phyloP scores from a whole-genome alignment of 2,797 vertebrate species.

The Loriculus beryllinus region DNA sequence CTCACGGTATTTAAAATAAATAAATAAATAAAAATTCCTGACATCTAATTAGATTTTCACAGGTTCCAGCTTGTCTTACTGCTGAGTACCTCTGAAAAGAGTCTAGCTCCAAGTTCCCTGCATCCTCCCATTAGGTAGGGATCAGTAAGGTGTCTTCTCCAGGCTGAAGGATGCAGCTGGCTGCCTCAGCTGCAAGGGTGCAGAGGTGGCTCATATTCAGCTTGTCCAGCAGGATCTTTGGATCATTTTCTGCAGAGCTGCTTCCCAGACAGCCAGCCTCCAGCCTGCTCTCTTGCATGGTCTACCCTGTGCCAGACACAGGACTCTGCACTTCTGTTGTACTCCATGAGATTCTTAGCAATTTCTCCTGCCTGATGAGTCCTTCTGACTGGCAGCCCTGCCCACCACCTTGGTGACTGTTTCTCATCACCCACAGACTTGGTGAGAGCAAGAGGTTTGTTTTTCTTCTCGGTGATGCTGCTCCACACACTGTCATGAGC shows the following conservation, averaged over 20 bases:
- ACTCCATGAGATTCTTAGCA: rapidly evolving
- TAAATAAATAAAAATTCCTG: neutral
- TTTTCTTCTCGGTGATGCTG: neutral
- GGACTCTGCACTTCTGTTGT: neutral
- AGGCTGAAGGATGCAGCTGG: neutral
- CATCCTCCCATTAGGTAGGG: neutral
- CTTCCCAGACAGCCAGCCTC: neutral
- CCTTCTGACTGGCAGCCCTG: neutral
- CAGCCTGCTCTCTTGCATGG: neutral
- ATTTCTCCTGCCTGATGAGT: neutral
- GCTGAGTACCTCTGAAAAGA: neutral
- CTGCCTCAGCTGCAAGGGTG: neutral
- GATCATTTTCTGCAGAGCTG: neutral
- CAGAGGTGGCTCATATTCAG: neutral
- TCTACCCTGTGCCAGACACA: neutral
- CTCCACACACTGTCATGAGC: neutral
- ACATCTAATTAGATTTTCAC: neutral
- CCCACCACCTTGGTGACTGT: neutral
- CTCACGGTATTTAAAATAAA: neutral
- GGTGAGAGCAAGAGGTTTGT: neutral
- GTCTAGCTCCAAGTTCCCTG: neutral
- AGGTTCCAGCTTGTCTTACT: neutral
- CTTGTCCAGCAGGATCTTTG: neutral
- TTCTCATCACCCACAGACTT: neutral
- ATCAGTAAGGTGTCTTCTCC: neutral